Conservation (phyloP, 2,888 invertebrate genomes). For the Acrobasis suavella region DNA sequence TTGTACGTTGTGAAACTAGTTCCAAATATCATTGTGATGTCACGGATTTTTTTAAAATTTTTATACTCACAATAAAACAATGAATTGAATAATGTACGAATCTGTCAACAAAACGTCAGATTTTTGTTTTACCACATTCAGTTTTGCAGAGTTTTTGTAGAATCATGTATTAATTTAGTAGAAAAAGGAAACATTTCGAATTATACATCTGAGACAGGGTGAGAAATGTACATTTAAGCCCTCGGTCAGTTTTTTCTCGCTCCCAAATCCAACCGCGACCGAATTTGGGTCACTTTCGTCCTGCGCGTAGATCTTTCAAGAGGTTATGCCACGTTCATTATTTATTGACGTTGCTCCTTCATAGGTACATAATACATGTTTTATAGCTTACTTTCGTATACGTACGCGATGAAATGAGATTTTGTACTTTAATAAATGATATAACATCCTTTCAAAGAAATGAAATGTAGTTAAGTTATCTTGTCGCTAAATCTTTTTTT, state of each 20-base stretch:
- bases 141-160: too few relatives aligned
- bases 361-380: background rate
- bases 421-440: background rate
- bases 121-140: too few relatives aligned
- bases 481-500: too few relatives aligned
- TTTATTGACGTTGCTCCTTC: slow-evolving; percentile 6
- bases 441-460: background rate
- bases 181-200: too few relatives aligned
- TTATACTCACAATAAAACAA: too few relatives aligned
- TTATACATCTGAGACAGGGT: background rate
- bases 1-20: too few relatives aligned
- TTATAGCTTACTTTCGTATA: background rate
- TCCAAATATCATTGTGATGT: too few relatives aligned
- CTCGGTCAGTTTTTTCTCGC: background rate
- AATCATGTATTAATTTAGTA: too few relatives aligned
- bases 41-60: too few relatives aligned
- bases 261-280: background rate
- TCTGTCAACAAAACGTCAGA: too few relatives aligned
- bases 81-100: too few relatives aligned
- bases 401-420: background rate
- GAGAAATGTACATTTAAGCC: background rate
- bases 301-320: slow-evolving; percentile 10
- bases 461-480: too few relatives aligned
- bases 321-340: slow-evolving; percentile 10
- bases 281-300: slow-evolving; percentile 7